A percentile compares a stretch with the other conserved stretches of the same genome.
Evolutionary conservation across 2,888 invertebrate species (phyloP).

Genomic region (Agonopterix subpropinquella): DNA sequence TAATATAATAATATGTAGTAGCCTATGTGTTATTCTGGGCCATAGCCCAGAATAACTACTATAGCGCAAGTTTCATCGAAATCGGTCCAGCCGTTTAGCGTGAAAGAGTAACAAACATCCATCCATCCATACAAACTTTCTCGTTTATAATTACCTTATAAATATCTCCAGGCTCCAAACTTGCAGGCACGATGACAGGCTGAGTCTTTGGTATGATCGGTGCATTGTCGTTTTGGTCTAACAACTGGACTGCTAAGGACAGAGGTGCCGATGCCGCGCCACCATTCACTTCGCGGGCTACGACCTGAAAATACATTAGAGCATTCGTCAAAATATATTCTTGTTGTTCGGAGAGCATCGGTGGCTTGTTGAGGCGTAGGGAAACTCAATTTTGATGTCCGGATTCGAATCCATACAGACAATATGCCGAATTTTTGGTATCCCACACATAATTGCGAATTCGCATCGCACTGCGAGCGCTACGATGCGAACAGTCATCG

Average conservation of each 20-base stretch:
- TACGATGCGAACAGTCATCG: too few species aligned
- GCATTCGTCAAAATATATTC: neutral
- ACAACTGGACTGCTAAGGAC: constrained; percentile 83
- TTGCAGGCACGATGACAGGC: constrained; percentile 88
- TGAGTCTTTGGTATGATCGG: constrained; percentile 86
- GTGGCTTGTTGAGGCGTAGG: too few species aligned
- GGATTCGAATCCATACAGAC: neutral
- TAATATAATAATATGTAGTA: too few species aligned
- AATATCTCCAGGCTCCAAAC: constrained; percentile 80
- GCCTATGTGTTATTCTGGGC: too few species aligned
- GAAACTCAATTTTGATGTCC: neutral
- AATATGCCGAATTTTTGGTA: too few species aligned
- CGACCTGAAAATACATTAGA: constrained; percentile 69
- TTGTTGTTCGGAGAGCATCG: neutral
- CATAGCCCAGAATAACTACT: too few species aligned
- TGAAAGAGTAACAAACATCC: too few species aligned
- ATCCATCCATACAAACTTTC: too few species aligned
- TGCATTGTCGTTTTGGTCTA: constrained; percentile 92
- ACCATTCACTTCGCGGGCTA: constrained; percentile 87
- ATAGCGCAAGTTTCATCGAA: too few species aligned
- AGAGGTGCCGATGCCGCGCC: constrained; percentile 88
- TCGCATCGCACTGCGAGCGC: too few species aligned
- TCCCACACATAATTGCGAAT: too few species aligned
- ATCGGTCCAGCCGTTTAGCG: too few species aligned
- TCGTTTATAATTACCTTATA: constrained; percentile 83